phyloP scores from a whole-genome alignment of 2,797 vertebrate genomes.

The Sebastes umbrosus region DNA sequence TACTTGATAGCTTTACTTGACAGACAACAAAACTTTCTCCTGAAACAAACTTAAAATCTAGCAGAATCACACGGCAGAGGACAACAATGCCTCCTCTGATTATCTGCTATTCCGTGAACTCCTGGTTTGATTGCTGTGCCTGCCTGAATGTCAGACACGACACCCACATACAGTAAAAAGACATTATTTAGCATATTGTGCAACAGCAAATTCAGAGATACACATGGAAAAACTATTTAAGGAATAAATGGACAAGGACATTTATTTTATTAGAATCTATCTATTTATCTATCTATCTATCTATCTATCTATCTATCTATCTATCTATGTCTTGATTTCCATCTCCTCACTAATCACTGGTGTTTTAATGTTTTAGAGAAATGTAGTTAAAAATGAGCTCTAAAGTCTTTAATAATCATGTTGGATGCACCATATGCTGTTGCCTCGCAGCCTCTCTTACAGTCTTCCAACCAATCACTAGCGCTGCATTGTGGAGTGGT shows the following conservation, averaged over 20 bases:
- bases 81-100: not conserved
- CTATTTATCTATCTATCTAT: not conserved
- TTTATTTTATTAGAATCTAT: not conserved
- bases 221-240: not conserved
- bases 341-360: slow-evolving; percentile 4
- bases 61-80: not conserved
- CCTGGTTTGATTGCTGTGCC: slow-evolving; percentile 14
- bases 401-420: slow-evolving; percentile 40
- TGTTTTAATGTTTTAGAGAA: slow-evolving; percentile 30
- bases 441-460: slow-evolving; percentile 15
- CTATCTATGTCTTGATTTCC: not conserved
- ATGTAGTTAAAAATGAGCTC: slow-evolving; percentile 20
- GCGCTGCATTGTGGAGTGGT: not conserved
- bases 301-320: not conserved
- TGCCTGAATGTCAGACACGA: not conserved
- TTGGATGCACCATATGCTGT: slow-evolving; percentile 23
- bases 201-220: not conserved
- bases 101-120: not conserved
- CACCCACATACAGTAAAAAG: not conserved
- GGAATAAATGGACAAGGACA: not conserved
- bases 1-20: not conserved
- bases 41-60: not conserved
- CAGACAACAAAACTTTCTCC: not conserved
- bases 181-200: not conserved
- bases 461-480: slow-evolving; percentile 16